Percentiles rank a stretch among this genome's conserved stretches.
phyloP scores from a whole-genome alignment of 1,140 invertebrate species.

The Drosophila bipectinata region DNA sequence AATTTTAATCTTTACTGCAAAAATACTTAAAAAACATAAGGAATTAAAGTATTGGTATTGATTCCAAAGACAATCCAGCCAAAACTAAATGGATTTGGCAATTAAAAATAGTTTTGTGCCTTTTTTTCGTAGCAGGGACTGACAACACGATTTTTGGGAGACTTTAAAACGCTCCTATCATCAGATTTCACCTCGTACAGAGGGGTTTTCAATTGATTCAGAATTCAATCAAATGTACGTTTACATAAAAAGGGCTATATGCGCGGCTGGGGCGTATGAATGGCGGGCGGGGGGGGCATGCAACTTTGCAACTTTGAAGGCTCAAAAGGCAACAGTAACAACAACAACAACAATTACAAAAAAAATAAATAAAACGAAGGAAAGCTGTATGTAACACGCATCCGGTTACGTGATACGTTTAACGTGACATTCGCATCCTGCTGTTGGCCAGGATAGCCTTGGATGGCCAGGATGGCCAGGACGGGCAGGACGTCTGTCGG shows the following conservation, averaged over 20 bases:
- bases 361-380: conserved; percentile 6
- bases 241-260: conserved; percentile 9
- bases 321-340: conserved; percentile 6
- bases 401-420: conserved; percentile 46
- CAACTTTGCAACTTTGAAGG: conserved; percentile 22
- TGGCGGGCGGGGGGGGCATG: background rate
- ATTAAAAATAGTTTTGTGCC: conserved; percentile 18
- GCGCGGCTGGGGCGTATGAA: too few species aligned
- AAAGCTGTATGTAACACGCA: conserved; percentile 37
- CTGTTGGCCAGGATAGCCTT: conserved; percentile 43
- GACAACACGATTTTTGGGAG: conserved; percentile 1
- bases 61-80: background rate
- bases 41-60: background rate
- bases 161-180: conserved; percentile 7
- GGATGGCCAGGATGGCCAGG: conserved; percentile 35
- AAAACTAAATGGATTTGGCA: conserved; percentile 28
- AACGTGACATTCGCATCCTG: conserved; percentile 43
- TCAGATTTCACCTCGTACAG: background rate
- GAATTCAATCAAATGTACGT: conserved; percentile 40
- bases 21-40: too few species aligned
- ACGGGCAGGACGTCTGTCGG: background rate
- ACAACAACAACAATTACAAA: background rate
- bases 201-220: conserved; percentile 6
- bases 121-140: background rate
- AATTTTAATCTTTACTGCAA: too few species aligned